Evolutionary conservation across 2,113 vertebrate genomes (phyloP).

Genomic region (Cyprinodon tularosa): DNA sequence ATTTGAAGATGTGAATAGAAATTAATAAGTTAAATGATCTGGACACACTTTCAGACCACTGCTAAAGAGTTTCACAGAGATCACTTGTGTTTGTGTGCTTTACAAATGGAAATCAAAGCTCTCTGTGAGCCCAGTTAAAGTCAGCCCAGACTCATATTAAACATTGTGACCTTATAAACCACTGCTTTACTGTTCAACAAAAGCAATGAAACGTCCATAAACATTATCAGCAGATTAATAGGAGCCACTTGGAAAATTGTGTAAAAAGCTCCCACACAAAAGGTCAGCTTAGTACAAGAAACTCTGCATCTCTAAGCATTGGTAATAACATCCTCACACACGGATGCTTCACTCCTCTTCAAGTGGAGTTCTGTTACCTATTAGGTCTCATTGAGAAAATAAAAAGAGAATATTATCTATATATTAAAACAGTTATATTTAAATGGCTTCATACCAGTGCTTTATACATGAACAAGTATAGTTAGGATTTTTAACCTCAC

Average conservation of each 20-base stretch:
- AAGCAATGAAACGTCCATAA: constrained; percentile 69
- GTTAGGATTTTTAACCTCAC: neutral
- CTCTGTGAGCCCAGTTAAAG: constrained; percentile 36
- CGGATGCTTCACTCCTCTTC: neutral
- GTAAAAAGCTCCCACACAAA: constrained; percentile 6
- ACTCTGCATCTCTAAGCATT: neutral
- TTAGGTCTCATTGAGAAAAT: neutral
- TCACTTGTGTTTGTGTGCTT: constrained; percentile 24
- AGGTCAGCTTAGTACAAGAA: neutral
- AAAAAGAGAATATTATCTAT: neutral
- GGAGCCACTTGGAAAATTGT: constrained; percentile 20
- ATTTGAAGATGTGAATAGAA: constrained; percentile 40
- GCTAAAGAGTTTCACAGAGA: constrained; percentile 28
- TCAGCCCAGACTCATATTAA: constrained; percentile 43
- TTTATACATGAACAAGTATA: neutral
- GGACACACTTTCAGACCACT: neutral
- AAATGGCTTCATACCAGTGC: neutral
- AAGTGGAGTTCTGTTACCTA: neutral
- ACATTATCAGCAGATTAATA: constrained; percentile 58
- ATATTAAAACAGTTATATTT: neutral
- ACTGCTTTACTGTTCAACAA: constrained; percentile 64
- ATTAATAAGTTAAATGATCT: constrained; percentile 39
- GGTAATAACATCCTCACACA: neutral
- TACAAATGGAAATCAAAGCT: constrained; percentile 37
- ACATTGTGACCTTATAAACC: constrained; percentile 68